These are phyloP conservation scores for Brachypalpus laphriformis DNA, from an alignment of 2,888 invertebrate genomes.

Conservation along the genomic window DNA sequence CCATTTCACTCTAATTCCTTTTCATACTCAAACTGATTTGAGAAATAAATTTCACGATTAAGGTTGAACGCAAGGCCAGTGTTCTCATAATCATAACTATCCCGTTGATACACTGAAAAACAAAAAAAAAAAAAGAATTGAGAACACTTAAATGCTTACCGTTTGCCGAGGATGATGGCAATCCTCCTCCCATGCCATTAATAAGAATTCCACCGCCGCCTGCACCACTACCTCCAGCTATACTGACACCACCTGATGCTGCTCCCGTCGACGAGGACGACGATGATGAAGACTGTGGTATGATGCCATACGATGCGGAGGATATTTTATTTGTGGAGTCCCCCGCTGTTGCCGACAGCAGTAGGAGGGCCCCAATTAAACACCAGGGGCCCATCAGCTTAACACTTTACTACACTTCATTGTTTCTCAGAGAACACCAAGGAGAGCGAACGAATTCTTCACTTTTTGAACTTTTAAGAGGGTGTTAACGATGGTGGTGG, in stretches of 20 bases:
- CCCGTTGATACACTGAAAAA: not conserved
- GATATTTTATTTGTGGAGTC: conserved; percentile 82
- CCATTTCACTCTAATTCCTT: not conserved
- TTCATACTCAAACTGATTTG: not conserved
- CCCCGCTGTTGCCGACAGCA: conserved; percentile 83
- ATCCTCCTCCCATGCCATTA: conserved; percentile 56
- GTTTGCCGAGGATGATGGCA: conserved; percentile 65
- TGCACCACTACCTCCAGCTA: conserved; percentile 42
- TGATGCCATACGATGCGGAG: conserved; percentile 75
- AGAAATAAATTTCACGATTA: not conserved
- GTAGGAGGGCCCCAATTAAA: conserved; percentile 83
- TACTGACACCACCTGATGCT: conserved; percentile 71
- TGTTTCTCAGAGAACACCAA: conserved; percentile 68
- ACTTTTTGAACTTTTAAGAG: conserved; percentile 74
- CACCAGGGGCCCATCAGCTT: conserved; percentile 83
- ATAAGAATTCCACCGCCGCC: conserved; percentile 59
- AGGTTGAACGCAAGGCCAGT: not conserved
- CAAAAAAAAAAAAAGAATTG: not conserved
- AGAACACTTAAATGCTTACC: conserved; percentile 55
- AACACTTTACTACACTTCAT: conserved; percentile 77
- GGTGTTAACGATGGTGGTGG: conserved; percentile 56
- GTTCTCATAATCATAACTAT: not conserved
- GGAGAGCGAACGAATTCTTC: conserved; percentile 58
- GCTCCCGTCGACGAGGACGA: conserved; percentile 75
- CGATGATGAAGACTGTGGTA: conserved; percentile 79